A percentile compares a stretch with the other conserved stretches of the same genome.
phyloP scores from a whole-genome alignment of 2,797 vertebrate genomes.

The Tolypeutes matacus region DNA sequence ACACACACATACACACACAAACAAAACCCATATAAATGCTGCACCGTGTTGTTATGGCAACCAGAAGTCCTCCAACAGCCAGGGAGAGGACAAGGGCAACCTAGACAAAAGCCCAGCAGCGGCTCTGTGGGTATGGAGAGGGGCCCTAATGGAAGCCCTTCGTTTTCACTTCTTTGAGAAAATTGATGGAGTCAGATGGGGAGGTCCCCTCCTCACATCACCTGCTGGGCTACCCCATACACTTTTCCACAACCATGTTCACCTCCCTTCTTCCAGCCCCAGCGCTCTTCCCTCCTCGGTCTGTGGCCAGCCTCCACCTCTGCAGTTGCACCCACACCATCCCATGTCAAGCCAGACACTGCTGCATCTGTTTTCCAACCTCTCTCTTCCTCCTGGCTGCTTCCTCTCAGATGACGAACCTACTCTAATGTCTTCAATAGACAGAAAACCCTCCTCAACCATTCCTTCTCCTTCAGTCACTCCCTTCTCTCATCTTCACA shows the following conservation, averaged over 20 bases:
- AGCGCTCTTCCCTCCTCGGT: not conserved
- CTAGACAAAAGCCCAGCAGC: conserved; percentile 43
- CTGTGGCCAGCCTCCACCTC: not conserved
- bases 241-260: not conserved
- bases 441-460: too few relatives aligned
- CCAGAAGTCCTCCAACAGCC: conserved; percentile 64
- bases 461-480: not conserved
- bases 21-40: conserved; percentile 50
- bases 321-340: not conserved
- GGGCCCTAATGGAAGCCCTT: not conserved
- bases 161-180: not conserved
- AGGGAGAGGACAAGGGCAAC: conserved; percentile 47
- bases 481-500: not conserved
- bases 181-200: not conserved
- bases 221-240: fast-evolving
- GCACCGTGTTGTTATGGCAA: conserved; percentile 80
- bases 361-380: not conserved
- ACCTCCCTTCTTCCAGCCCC: not conserved
- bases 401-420: not conserved
- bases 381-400: not conserved
- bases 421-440: not conserved
- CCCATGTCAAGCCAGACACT: not conserved
- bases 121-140: conserved; percentile 62
- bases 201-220: not conserved
- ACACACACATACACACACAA: too few relatives aligned